These are phyloP conservation scores for Anoplophora glabripennis DNA, from an alignment of 1,140 invertebrate genomes.

Conservation along the genomic window DNA sequence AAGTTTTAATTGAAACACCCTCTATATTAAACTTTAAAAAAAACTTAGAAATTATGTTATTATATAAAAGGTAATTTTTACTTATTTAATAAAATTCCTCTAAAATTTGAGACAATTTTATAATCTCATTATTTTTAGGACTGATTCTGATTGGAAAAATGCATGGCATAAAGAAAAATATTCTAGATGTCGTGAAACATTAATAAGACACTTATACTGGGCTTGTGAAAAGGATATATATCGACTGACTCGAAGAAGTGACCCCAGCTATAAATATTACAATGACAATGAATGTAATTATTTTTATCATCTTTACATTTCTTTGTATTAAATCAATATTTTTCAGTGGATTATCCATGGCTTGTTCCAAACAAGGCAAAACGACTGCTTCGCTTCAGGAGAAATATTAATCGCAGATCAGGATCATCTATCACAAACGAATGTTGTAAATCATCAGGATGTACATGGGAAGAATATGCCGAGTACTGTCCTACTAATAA, in stretches of 20 bases:
- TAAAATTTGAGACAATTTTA: background rate
- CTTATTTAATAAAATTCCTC: too few species aligned
- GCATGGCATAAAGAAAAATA: conserved; percentile 59
- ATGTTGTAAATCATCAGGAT: conserved; percentile 57
- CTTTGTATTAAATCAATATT: background rate
- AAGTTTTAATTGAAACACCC: too few species aligned
- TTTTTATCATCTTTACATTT: conserved; percentile 3
- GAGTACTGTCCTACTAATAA: conserved; percentile 62
- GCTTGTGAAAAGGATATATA: conserved; percentile 63
- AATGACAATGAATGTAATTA: conserved; percentile 24
- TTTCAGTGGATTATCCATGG: conserved; percentile 44
- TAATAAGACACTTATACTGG: conserved; percentile 57
- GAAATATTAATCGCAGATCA: conserved; percentile 33
- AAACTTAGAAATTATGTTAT: too few species aligned
- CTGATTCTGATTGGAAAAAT: conserved; percentile 57
- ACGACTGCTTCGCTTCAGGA: conserved; percentile 43
- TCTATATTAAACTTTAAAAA: too few species aligned
- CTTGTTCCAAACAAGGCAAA: conserved; percentile 45
- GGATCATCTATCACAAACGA: conserved; percentile 57
- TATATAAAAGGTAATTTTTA: too few species aligned
- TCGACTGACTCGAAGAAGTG: conserved; percentile 51
- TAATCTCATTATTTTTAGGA: conserved; percentile 39
- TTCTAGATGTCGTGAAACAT: conserved; percentile 55
- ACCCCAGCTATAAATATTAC: conserved; percentile 19
- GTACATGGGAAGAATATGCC: conserved; percentile 65